Percentiles rank a stretch among this genome's conserved stretches.
phyloP scores from a whole-genome alignment of 2,888 invertebrate genomes.

The Helicoverpa assulta region DNA sequence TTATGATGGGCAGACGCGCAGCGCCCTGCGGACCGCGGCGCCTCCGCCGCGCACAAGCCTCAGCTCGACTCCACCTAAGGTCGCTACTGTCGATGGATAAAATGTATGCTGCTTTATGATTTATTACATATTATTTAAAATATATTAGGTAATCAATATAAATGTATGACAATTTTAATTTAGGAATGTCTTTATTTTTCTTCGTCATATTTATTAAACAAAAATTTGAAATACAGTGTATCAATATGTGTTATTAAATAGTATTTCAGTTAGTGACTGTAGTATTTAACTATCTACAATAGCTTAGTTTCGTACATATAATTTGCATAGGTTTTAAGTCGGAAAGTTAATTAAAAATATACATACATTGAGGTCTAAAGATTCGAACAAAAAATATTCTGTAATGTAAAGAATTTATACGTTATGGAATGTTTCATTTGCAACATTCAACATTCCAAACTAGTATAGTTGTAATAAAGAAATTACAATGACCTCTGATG shows the following conservation, averaged over 20 bases:
- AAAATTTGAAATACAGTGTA: conserved; percentile 25
- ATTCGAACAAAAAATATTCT: conserved; percentile 14
- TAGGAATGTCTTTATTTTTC: conserved; percentile 7
- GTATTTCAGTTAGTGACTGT: conserved; percentile 9
- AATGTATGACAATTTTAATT: conserved; percentile 15
- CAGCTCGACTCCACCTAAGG: not conserved
- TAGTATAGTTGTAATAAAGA: conserved; percentile 40
- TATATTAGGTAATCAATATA: not conserved
- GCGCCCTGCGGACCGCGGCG: conserved; percentile 2
- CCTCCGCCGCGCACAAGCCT: not conserved
- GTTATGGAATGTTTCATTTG: conserved; percentile 17
- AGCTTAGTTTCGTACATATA: conserved; percentile 25
- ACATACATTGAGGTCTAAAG: conserved; percentile 19
- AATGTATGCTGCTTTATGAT: not conserved
- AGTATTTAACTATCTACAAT: conserved; percentile 11
- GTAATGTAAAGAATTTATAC: conserved; percentile 3
- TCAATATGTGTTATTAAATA: conserved; percentile 21
- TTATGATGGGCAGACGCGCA: conserved; percentile 2
- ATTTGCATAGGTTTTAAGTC: conserved; percentile 31
- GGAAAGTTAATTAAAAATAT: conserved; percentile 32
- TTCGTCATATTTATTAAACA: not conserved
- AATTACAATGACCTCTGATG: conserved; percentile 3
- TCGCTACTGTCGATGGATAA: conserved; percentile 1
- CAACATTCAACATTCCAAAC: conserved; percentile 57
- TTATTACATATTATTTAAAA: not conserved